Base-by-base conservation (phyloP, 2,797 vertebrate species). In the Mormyrops boulengeri region DNA sequence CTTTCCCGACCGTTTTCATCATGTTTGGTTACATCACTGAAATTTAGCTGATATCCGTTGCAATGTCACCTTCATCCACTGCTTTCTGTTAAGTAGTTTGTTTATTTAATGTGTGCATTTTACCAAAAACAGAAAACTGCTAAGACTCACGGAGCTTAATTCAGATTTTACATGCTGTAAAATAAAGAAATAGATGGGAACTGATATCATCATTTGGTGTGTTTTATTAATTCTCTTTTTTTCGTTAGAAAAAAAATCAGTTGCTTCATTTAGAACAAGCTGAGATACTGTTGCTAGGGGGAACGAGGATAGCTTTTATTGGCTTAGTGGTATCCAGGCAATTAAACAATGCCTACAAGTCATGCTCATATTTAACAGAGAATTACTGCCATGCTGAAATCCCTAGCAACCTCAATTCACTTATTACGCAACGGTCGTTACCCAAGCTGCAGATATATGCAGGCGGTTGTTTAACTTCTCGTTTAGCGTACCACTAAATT, bases 211-310 rank as follows among this genome's bases (percentile, higher is more conserved):
- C 49, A 2, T 69, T 69, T 91, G 90, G 89, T 92, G 87, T 80
- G 88, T 41, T 90, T 90, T 91, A 93, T 93, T 93, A 66, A 90
- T 93, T 91, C 90, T 88, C 91, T 85, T 91, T 92, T 92, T 92
- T 12, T 30, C 3, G 1, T 90, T 41, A 34, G 88, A 84, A 86
- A 87, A 90, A 89, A 88, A 90, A 90, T 91, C 91, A 91, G 94
- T 92, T 92, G 89, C 93, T 94, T 95, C 94, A 92, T 60, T 94
- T 95, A 93, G 95, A 88, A 66, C 93, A 92, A 91, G 92, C 93
- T 89, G 34, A 84, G 89, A 92, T 92, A 38, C 38, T 89, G 93
- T 96, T 97, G 96, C 96, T 96, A 97, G 95, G 97, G 96, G 96
- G 95, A 90, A 95, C 94, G 93, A 66, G 87, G 60, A 91, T 89